A percentile compares a stretch with the other conserved stretches of the same genome.
phyloP scores from a whole-genome alignment of 1,140 invertebrate genomes.

The Campoletis sonorensis region DNA sequence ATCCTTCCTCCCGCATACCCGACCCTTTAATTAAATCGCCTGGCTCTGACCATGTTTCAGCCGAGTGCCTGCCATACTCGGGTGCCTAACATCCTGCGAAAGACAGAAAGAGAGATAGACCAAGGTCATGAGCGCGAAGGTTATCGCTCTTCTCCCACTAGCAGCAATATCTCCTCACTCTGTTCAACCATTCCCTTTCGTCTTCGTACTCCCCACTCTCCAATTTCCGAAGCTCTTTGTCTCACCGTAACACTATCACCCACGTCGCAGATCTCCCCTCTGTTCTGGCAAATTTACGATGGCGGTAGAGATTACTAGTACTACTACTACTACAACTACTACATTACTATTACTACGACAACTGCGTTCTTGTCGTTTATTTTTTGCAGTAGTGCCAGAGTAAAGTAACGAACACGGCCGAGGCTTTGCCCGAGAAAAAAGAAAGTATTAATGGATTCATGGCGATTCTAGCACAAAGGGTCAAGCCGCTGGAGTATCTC shows the following conservation, averaged over 20 bases:
- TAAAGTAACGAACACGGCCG: neutral
- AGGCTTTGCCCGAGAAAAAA: conserved; percentile 19
- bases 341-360: too few species aligned
- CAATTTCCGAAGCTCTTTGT: conserved; percentile 16
- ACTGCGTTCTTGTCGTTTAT: conserved; percentile 13
- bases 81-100: conserved; percentile 48
- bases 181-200: conserved; percentile 29
- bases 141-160: conserved; percentile 64
- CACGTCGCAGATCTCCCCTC: conserved; percentile 39
- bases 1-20: conserved; percentile 50
- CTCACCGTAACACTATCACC: conserved; percentile 27
- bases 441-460: neutral
- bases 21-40: conserved; percentile 68
- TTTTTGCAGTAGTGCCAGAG: conserved; percentile 33
- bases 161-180: conserved; percentile 26
- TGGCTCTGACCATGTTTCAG: conserved; percentile 61
- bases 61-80: conserved; percentile 49
- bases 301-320: conserved; percentile 31
- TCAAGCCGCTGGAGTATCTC: neutral
- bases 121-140: conserved; percentile 73
- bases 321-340: neutral
- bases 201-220: conserved; percentile 18
- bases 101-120: conserved; percentile 54
- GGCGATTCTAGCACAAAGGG: conserved; percentile 12
- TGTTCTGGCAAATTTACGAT: conserved; percentile 55